Base-by-base conservation (phyloP, 2,888 invertebrate genomes). In the Lepidochitona cinerea region DNA sequence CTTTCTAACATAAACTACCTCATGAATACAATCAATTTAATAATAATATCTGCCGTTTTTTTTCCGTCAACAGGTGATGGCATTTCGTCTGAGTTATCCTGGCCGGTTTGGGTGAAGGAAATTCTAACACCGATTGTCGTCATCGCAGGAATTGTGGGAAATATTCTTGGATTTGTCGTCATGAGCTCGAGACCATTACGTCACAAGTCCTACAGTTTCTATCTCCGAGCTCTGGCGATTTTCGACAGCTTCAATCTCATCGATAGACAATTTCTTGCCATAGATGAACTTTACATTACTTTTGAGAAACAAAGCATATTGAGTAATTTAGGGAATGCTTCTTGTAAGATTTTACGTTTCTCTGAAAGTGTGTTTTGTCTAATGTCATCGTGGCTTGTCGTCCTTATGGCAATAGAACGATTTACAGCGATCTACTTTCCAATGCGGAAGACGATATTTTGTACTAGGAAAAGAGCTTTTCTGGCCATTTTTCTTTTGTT, bases 341-440 rank as follows among this genome's bases (percentile, higher is more conserved):
- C 72, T 32, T 83, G 83, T 68, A 83, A 82, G 70, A 68, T 78
- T 29, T 71, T 79, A 70, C 69, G 75, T 35, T 83, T 82, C 59
- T 52, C 72, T 7, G 76, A 77, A 64, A 74, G 77, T 71, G 75
- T 80, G 18, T 79, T 79, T 69, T 82, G 77, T 72, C 71, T 82
- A 33, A 82, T 82, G 80, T 79, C 80, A n/a, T 71, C 74, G 6
- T 82, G 81, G 80, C 71, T 81, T 14, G 75, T 81, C 1, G 78
- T 82, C 7, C 81, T 80, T 66, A 74, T 83, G 73, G 76, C 83
- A 3, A 9, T 76, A 23, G 83, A 83, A 53, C 68, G 83, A 23
- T 79, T 78, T 66, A 70, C 82, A 37, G 80, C 79, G 23, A 77
- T 82, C 36, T 75, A 76, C 49, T 76, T 71, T 37, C 82, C 82